Conservation (phyloP, 2,888 invertebrate genomes). For the Troilus luridus region DNA sequence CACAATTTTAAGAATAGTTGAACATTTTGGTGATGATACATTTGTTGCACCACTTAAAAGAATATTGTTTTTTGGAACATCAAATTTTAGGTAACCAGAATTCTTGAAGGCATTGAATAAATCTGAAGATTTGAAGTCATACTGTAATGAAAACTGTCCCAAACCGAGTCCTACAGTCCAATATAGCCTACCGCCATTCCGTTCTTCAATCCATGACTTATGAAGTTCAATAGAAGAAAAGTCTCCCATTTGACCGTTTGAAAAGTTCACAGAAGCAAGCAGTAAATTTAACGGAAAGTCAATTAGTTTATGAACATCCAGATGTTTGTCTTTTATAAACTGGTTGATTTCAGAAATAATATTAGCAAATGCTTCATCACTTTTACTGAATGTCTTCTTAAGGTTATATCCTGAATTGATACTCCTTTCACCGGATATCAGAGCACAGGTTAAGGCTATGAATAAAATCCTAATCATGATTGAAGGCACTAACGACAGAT, state of each 20-base stretch:
- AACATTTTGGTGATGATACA: neutral
- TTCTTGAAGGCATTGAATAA: neutral
- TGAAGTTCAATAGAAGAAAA: neutral
- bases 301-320: neutral
- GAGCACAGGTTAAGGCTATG: neutral
- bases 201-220: neutral
- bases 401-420: neutral
- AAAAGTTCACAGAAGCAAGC: neutral
- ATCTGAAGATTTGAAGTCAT: neutral
- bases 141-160: neutral
- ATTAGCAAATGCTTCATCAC: neutral
- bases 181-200: neutral
- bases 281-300: neutral
- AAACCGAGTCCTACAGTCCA: slow-evolving; percentile 1
- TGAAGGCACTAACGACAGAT: neutral
- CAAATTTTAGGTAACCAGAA: neutral
- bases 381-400: neutral
- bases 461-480: neutral
- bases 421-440: neutral
- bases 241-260: neutral
- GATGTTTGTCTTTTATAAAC: neutral
- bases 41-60: neutral
- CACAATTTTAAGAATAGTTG: neutral
- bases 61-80: neutral
- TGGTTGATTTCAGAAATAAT: slow-evolving; percentile 26